phyloP scores from a whole-genome alignment of 2,797 vertebrate genomes.

The Eurystomus glaucurus region DNA sequence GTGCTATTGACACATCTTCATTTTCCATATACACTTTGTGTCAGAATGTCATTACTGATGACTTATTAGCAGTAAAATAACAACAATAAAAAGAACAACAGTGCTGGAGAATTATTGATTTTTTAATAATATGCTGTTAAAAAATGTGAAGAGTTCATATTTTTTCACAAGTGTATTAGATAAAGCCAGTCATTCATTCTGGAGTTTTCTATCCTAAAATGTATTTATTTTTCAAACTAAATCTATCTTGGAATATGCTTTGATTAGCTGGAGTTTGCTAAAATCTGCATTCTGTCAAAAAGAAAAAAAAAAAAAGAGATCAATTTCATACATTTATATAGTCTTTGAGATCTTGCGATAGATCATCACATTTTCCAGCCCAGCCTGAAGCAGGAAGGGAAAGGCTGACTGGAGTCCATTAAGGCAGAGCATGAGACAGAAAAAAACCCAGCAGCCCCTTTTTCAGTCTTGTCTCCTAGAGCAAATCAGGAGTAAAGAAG shows the following conservation, averaged over 20 bases:
- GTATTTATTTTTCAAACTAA: not conserved
- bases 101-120: not conserved
- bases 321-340: not conserved
- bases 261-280: not conserved
- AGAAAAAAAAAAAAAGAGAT: not conserved
- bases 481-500: not conserved
- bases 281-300: not conserved
- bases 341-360: not conserved
- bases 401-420: not conserved
- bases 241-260: not conserved
- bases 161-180: not conserved
- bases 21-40: not conserved
- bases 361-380: not conserved
- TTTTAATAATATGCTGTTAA: not conserved
- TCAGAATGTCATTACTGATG: not conserved
- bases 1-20: not conserved
- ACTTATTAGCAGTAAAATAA: not conserved
- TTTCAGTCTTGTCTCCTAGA: not conserved
- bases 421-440: not conserved
- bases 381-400: not conserved
- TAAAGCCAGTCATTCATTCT: not conserved
- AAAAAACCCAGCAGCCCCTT: accelerated
- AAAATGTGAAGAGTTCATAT: not conserved
- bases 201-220: not conserved
- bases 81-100: not conserved